phyloP scores from a whole-genome alignment of 2,797 vertebrate genomes.

The Pogonophryne albipinna region DNA sequence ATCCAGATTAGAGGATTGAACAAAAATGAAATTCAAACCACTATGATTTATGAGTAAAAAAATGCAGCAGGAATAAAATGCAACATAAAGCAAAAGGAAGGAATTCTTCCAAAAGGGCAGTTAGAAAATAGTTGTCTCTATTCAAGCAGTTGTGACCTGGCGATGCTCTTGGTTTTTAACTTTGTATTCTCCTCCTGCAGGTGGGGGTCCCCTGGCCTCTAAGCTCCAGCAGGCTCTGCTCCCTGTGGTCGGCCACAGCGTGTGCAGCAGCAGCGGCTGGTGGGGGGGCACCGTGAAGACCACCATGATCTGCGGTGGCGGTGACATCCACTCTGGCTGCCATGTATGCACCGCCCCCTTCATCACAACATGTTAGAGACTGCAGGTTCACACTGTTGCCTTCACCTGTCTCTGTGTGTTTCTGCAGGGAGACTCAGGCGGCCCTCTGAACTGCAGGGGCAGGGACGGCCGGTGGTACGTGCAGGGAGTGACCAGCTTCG shows the following conservation, averaged over 20 bases:
- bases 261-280: conserved; percentile 72
- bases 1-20: background rate
- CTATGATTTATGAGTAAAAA: too few species aligned
- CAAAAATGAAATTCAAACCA: too few species aligned
- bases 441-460: conserved; percentile 55
- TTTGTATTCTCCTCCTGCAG: conserved; percentile 36
- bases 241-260: conserved; percentile 71
- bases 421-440: conserved; percentile 54
- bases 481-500: conserved; percentile 58
- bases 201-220: conserved; percentile 60
- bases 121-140: background rate
- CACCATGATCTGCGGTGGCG: conserved; percentile 82
- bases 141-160: background rate
- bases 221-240: conserved; percentile 82
- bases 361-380: background rate
- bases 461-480: conserved; percentile 46
- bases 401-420: background rate
- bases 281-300: conserved; percentile 68
- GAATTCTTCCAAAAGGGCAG: background rate
- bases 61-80: background rate
- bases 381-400: background rate
- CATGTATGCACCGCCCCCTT: conserved; percentile 61
- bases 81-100: background rate
- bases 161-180: background rate
- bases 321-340: conserved; percentile 73